Percentiles rank a stretch among this genome's conserved stretches.
phyloP scores from a whole-genome alignment of 1,140 invertebrate genomes.

The Procambarus clarkii region DNA sequence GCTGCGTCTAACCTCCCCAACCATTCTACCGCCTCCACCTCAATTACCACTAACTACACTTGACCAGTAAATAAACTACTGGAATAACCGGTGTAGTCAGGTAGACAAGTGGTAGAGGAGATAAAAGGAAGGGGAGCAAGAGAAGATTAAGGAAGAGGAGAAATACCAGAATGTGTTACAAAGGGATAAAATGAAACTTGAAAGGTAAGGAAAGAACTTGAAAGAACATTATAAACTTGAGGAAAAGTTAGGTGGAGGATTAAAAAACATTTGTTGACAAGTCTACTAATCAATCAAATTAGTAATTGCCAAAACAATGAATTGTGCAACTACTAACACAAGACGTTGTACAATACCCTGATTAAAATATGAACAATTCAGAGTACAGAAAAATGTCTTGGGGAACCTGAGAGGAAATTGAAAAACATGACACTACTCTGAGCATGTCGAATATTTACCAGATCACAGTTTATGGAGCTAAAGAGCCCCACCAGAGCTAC shows the following conservation, averaged over 20 bases:
- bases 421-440: no score
- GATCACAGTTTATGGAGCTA: no score
- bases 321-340: background rate
- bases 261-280: background rate
- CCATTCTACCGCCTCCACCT: background rate
- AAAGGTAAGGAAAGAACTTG: no score
- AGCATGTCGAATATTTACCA: no score
- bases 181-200: background rate
- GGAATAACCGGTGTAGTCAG: background rate
- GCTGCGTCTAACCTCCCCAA: background rate
- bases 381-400: no score
- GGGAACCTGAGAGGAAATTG: no score
- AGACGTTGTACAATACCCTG: no score
- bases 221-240: background rate
- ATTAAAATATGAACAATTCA: no score
- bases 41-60: background rate
- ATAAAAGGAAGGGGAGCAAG: background rate
- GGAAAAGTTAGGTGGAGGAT: background rate
- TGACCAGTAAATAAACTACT: background rate
- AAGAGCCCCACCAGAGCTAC: no score
- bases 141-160: background rate
- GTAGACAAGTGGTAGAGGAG: background rate
- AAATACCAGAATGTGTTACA: background rate
- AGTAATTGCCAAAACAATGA: background rate
- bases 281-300: background rate